These are phyloP conservation scores for Zaprionus bogoriensis DNA, from an alignment of 2,888 invertebrate genomes.

Conservation along the genomic window DNA sequence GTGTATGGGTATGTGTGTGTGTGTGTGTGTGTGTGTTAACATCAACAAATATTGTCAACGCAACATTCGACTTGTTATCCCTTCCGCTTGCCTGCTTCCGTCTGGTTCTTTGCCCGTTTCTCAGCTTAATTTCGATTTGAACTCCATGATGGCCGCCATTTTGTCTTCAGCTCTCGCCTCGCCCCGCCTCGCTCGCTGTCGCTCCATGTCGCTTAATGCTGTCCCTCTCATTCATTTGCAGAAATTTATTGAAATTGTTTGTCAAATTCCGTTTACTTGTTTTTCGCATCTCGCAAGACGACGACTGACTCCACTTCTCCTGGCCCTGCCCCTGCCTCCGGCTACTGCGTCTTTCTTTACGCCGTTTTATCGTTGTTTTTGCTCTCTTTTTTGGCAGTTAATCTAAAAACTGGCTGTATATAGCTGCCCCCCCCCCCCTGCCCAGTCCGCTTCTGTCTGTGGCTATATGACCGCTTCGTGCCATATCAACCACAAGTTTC, in stretches of 20 bases:
- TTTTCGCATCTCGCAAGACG: slow-evolving; percentile 63
- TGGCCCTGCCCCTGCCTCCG: no score
- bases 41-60: slow-evolving; percentile 76
- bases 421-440: neutral
- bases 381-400: slow-evolving; percentile 57
- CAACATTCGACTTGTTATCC: slow-evolving; percentile 76
- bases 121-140: slow-evolving; percentile 73
- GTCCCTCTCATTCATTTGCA: slow-evolving; percentile 68
- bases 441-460: neutral
- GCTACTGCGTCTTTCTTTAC: no score
- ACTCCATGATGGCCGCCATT: slow-evolving; percentile 66
- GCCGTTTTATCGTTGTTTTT: slow-evolving; percentile 42
- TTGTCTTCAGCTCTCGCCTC: slow-evolving; percentile 40
- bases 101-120: slow-evolving; percentile 20
- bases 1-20: slow-evolving; percentile 40
- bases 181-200: slow-evolving; percentile 4
- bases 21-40: slow-evolving; percentile 49
- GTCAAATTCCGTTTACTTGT: slow-evolving; percentile 77
- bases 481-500: slow-evolving; percentile 62
- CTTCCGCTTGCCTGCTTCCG: slow-evolving; percentile 68
- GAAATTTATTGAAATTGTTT: slow-evolving; percentile 79
- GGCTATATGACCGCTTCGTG: slow-evolving; percentile 56
- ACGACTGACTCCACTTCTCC: slow-evolving; percentile 62
- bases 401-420: slow-evolving; percentile 59
- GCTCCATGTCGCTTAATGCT: slow-evolving; percentile 8